Base-by-base conservation (phyloP, 2,113 vertebrate species). In the Pristiophorus japonicus region DNA sequence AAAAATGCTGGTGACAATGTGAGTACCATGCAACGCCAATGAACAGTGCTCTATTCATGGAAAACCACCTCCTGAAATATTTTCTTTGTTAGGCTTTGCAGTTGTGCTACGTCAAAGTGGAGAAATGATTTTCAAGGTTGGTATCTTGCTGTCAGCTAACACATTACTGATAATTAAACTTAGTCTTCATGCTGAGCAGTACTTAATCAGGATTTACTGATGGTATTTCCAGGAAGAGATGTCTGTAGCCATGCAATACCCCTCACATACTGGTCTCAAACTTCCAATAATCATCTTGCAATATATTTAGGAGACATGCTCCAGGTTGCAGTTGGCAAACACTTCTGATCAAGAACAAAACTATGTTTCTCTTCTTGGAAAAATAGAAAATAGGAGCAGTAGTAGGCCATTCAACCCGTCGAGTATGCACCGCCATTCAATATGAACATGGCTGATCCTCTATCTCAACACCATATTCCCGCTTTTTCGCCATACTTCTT, bases 181-280 rank as follows among this genome's bases (percentile, higher is more conserved):
- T 81, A 81, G 14, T 81, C 38, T n/a, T 81, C 78, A 81, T 81
- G 78, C 78, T 81, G 78, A 81, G 78, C 78, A 81, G 78, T 42
- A 42, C 38, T 81, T 81, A 81, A 42, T 42, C 38, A 81, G 38
- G 78, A 81, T 81, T 81, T 81, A 81, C 38, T 81, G 78, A 18
- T 42, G 38, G 38, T 81, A 42, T 81, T 81, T 81, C 78, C 38
- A 45, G 78, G 38, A 81, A 81, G 78, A 81, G 16, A 1, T 81
- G 38, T 45, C 78, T 81, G 78, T 45, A 42, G 78, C 38, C 78
- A 81, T 0, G 4, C 38, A 45, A 5, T 81, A 20, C 78, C 8
- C 78, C 38, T 81, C 78, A n/a, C 38, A 42, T 45, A 42, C 38
- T 1, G 38, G 38, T 14, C 38, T 81, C 78, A 81, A 81, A 81